Percentiles rank a stretch among this genome's conserved stretches.
Conservation (phyloP, 2,797 vertebrate species). For the Argya squamiceps region DNA sequence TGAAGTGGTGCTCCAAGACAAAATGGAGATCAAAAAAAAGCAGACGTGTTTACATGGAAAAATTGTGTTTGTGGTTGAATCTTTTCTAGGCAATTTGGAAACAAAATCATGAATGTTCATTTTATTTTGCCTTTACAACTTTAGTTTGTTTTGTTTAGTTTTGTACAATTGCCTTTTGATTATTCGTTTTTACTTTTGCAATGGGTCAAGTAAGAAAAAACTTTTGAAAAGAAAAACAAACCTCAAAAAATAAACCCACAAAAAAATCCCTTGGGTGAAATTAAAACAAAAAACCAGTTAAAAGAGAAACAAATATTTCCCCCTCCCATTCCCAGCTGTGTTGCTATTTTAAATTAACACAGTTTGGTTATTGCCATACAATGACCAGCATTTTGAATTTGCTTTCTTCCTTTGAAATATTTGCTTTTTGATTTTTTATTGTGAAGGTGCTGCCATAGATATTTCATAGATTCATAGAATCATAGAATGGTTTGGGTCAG, state of each 20-base stretch:
- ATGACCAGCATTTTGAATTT: background rate
- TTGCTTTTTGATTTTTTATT: background rate
- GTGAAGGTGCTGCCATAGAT: background rate
- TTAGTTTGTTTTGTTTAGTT: background rate
- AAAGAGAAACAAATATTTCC: background rate
- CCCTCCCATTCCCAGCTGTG: fast-evolving
- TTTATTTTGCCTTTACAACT: background rate
- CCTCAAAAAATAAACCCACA: background rate
- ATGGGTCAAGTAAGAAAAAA: background rate
- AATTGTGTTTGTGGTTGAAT: background rate
- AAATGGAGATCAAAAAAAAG: background rate
- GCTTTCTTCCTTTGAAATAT: background rate
- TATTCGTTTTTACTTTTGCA: background rate
- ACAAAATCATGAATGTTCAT: background rate
- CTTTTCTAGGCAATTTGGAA: background rate
- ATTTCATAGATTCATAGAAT: background rate
- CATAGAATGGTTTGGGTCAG: background rate
- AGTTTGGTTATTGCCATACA: background rate
- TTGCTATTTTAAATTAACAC: background rate
- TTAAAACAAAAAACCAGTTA: background rate
- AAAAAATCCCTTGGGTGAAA: background rate
- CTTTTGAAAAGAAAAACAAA: background rate
- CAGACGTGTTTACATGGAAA: background rate
- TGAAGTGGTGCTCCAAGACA: background rate
- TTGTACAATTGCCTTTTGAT: background rate